Conservation (phyloP, 2,888 invertebrate genomes). For the Pterobdella sp. region DNA sequence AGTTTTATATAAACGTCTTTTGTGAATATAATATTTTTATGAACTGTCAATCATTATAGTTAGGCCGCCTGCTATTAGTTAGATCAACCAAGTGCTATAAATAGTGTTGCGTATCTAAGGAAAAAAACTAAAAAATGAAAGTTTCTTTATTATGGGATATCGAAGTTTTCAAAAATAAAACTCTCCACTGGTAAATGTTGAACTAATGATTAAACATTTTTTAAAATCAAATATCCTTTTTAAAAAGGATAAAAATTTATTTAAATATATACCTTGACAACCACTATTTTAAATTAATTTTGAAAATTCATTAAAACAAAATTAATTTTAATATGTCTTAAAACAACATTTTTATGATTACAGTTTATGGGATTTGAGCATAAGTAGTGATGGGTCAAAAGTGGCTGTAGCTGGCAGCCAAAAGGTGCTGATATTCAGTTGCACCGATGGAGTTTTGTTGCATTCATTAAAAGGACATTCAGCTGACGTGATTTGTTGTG, state of each 20-base stretch:
- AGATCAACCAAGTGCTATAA: too few species aligned
- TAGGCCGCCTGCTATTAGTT: too few species aligned
- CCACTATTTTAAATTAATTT: not conserved
- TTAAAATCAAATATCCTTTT: not conserved
- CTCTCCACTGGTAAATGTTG: not conserved
- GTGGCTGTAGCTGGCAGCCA: conserved; percentile 87
- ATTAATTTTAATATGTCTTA: not conserved
- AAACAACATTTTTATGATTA: conserved; percentile 32
- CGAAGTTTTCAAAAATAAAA: conserved; percentile 18
- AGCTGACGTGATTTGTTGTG: conserved; percentile 81
- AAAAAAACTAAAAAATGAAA: conserved; percentile 8
- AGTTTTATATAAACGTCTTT: too few species aligned
- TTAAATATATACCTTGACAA: not conserved
- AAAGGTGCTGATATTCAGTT: conserved; percentile 88
- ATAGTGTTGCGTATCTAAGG: too few species aligned
- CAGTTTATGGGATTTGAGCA: conserved; percentile 88
- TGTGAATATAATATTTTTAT: too few species aligned
- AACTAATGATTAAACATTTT: not conserved
- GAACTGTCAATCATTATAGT: too few species aligned
- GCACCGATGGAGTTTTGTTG: conserved; percentile 77
- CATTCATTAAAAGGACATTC: conserved; percentile 92
- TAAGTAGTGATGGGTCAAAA: conserved; percentile 88
- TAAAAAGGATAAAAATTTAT: not conserved
- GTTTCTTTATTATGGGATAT: conserved; percentile 5
- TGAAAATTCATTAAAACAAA: not conserved